Base-by-base conservation (phyloP, 2,888 invertebrate genomes). In the Clitarchus hookeri region DNA sequence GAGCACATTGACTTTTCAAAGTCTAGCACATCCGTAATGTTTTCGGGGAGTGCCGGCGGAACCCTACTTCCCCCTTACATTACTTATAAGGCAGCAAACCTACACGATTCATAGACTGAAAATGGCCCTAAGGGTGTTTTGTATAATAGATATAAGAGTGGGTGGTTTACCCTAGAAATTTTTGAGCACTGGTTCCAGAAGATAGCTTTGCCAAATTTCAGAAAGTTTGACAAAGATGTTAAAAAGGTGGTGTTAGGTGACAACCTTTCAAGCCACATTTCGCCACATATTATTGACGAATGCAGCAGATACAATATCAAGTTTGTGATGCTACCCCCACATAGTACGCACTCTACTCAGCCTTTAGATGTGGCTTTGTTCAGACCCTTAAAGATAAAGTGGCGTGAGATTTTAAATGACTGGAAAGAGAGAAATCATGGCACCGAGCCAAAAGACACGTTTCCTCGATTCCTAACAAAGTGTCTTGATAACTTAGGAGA, bases 261-360 rank as follows among this genome's bases (percentile, higher is more conserved):
- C 80, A 80, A 80, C 23, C 80, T 80, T 80, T 80, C 80, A 25
- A 80, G 80, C 80, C n/a, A n/a, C n/a, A n/a, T n/a, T n/a, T n/a
- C n/a, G n/a, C n/a, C n/a, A n/a, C n/a, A n/a, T n/a, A n/a, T n/a
- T n/a, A n/a, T n/a, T n/a, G n/a, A n/a, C n/a, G n/a, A n/a, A n/a
- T n/a, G n/a, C n/a, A n/a, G n/a, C n/a, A n/a, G n/a, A n/a, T n/a
- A n/a, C n/a, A n/a, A n/a, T n/a, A n/a, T n/a, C n/a, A n/a, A n/a
- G n/a, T n/a, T n/a, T n/a, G n/a, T n/a, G n/a, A n/a, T n/a, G n/a
- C n/a, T n/a, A n/a, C n/a, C n/a, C n/a, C n/a, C n/a, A n/a, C n/a
- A n/a, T n/a, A n/a, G n/a, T n/a, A n/a, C n/a, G n/a, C n/a, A n/a
- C n/a, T n/a, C n/a, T n/a, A n/a, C n/a, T n/a, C n/a, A n/a, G n/a